A percentile compares a stretch with the other conserved stretches of the same genome.
phyloP scores from a whole-genome alignment of 2,888 invertebrate species.

The Cremastinae sp. region DNA sequence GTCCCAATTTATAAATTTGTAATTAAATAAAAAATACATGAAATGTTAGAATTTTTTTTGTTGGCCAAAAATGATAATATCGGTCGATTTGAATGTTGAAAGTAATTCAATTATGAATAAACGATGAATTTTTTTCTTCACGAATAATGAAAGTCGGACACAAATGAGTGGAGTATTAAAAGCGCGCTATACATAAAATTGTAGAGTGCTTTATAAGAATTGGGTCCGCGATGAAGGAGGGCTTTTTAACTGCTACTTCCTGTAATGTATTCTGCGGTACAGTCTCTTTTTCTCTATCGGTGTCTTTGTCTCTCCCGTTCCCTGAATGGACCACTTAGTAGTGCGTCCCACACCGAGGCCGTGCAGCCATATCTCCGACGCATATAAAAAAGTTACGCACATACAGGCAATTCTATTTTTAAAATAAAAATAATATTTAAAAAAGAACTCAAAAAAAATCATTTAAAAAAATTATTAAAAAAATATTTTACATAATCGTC shows the following conservation, averaged over 20 bases:
- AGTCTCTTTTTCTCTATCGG: conserved; percentile 41
- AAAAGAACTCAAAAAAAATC: too few relatives aligned
- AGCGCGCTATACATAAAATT: conserved; percentile 14
- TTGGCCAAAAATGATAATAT: not conserved
- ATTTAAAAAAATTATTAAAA: not conserved
- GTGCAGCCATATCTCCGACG: conserved; percentile 41
- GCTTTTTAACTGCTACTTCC: conserved; percentile 77
- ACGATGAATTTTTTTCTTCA: conserved; percentile 24
- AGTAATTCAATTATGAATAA: not conserved
- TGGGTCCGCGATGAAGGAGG: conserved; percentile 61
- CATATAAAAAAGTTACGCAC: conserved; percentile 30
- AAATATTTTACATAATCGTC: not conserved
- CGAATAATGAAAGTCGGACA: conserved; percentile 29
- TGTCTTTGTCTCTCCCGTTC: conserved; percentile 52
- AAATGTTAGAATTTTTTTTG: not conserved
- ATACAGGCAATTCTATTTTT: conserved; percentile 14
- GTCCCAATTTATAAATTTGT: too few relatives aligned
- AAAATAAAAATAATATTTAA: too few relatives aligned
- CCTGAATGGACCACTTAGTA: conserved; percentile 76
- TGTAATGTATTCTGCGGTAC: conserved; percentile 76
- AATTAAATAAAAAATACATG: too few relatives aligned
- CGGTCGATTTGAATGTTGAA: not conserved
- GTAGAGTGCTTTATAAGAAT: conserved; percentile 53
- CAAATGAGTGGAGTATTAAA: conserved; percentile 45
- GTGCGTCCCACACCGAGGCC: conserved; percentile 67